Conservation (phyloP, 2,113 vertebrate genomes). For the Panthera tigris region DNA sequence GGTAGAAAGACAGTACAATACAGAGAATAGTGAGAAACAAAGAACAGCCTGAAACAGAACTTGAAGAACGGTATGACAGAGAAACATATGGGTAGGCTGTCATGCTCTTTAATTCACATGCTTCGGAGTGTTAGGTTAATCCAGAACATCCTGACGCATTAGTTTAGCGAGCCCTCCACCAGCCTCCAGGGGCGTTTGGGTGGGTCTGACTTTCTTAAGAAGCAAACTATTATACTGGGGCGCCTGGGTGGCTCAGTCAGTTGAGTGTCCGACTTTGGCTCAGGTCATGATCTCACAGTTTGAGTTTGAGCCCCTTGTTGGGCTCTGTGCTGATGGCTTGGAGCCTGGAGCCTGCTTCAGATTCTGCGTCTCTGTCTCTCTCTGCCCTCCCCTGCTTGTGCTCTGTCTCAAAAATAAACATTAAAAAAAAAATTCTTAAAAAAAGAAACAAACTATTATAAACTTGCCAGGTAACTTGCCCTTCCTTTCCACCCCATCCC, state of each 20-base stretch:
- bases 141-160: neutral
- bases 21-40: neutral
- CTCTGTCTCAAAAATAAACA: no score
- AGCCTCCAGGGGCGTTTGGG: neutral
- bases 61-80: neutral
- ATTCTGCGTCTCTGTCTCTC: no score
- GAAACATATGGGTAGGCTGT: fast-evolving
- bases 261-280: no score
- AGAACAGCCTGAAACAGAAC: neutral
- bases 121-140: no score
- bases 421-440: no score
- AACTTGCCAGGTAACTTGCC: neutral
- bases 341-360: no score
- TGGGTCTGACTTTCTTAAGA: neutral
- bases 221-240: neutral
- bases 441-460: neutral
- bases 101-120: neutral
- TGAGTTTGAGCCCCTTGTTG: no score
- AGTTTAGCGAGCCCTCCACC: neutral
- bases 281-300: no score
- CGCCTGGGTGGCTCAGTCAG: no score
- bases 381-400: no score
- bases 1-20: neutral
- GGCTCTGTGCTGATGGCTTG: no score
- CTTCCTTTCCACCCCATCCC: neutral